Conservation (phyloP, 2,888 invertebrate species). For the Tiliacea aurago region DNA sequence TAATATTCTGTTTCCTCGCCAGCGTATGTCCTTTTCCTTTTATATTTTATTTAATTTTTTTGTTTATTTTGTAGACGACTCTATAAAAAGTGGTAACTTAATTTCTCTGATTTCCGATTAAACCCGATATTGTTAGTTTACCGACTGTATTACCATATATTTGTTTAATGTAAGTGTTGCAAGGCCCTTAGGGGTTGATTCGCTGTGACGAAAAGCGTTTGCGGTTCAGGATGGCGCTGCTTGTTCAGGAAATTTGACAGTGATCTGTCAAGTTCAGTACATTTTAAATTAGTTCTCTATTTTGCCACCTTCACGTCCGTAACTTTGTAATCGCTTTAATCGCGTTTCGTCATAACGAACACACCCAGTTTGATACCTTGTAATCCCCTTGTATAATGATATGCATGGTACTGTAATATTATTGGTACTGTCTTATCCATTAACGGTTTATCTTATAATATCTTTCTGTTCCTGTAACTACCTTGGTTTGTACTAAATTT, state of each 20-base stretch:
- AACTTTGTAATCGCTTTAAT: not conserved
- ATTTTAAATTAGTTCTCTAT: constrained; percentile 17
- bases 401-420: constrained; percentile 59
- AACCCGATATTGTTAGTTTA: constrained; percentile 61
- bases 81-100: constrained; percentile 88
- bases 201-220: constrained; percentile 32
- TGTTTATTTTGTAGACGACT: constrained; percentile 71
- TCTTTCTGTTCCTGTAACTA: constrained; percentile 36
- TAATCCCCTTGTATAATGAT: constrained; percentile 40
- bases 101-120: constrained; percentile 84
- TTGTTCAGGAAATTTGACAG: not conserved
- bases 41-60: constrained; percentile 59
- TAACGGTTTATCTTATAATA: constrained; percentile 48
- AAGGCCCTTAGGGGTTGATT: constrained; percentile 42
- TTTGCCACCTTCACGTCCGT: not conserved
- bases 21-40: constrained; percentile 45
- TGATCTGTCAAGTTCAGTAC: not conserved
- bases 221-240: not conserved
- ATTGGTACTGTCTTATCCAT: constrained; percentile 53
- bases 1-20: constrained; percentile 36
- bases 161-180: constrained; percentile 87
- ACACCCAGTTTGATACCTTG: constrained; percentile 31
- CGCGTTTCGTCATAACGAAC: constrained; percentile 38
- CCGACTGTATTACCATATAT: constrained; percentile 66
- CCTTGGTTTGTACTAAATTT: constrained; percentile 33